Evolutionary conservation across 2,888 invertebrate species (phyloP), one percentile per base, ranked within the genome.

Genomic region (Drosophila crucigera): DNA sequence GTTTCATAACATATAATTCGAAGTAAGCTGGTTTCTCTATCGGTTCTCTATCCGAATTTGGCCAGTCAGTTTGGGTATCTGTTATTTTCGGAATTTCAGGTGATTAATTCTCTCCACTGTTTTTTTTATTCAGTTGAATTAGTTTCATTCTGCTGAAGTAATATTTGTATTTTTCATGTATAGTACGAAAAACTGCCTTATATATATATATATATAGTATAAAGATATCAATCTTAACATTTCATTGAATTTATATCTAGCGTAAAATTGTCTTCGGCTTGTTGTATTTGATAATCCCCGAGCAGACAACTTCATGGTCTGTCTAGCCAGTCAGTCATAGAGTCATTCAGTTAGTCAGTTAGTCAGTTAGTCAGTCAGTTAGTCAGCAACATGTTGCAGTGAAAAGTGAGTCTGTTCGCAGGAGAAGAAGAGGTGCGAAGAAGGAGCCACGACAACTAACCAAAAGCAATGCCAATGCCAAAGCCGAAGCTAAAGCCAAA

Each of bases 361-460:
- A 61, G 60, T 62, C 35, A 75, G 77, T 56, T 47, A 68, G 68
- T 72, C 31, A 31, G 78, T 75, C 67, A 76, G 79, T 79, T 79
- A 80, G 78, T 69, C 85, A 73, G 82, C 76, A 71, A 64, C 69
- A 81, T 79, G 80, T 73, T 80, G 82, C 79, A 64, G 83, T 80
- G 78, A 83, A 86, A 86, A 89, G 87, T 85, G 85, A 84, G 89
- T 86, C 81, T 86, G 82, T 65, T 72, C 49, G 71, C 56, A 33
- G 61, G 25, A 53, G 67, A 31, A 55, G 67, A 14, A 73, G 67
- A 41, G 37, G 30, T 33, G 61, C 50, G 16, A 4, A 39, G 28
- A 67, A 61, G 61, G 30, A 64, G 56, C 56, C 50, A 60, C 56
- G 43, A 50, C 60, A 56, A 52, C 53, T 50, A 47, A 54, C 37